Evolutionary conservation across 1,140 invertebrate species (phyloP).

Genomic region (Polypedilum pembai): DNA sequence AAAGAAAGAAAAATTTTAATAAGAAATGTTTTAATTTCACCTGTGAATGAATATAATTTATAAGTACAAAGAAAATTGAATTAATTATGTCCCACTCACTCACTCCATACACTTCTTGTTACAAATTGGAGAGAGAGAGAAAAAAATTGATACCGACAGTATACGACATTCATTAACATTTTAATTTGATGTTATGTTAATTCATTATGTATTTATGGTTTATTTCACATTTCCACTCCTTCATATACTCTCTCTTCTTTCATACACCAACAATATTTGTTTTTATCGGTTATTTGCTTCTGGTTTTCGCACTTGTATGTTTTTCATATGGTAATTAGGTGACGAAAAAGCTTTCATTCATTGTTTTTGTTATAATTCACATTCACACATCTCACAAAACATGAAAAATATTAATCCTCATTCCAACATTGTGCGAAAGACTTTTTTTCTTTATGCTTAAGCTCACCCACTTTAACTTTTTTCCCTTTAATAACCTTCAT

Average conservation of each 20-base stretch:
- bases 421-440: neutral
- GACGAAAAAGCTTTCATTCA: neutral
- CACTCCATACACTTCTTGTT: neutral
- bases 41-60: neutral
- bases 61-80: neutral
- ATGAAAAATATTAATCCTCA: neutral
- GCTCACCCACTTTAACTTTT: neutral
- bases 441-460: neutral
- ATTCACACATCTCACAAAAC: neutral
- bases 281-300: neutral
- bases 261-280: neutral
- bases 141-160: neutral
- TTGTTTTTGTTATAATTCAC: neutral
- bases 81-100: neutral
- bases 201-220: conserved; percentile 7
- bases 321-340: conserved; percentile 1
- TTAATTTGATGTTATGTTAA: conserved; percentile 19
- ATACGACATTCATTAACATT: conserved; percentile 1
- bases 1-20: neutral
- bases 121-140: neutral
- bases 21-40: neutral
- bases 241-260: neutral
- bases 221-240: conserved; percentile 8
- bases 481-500: conserved; percentile 1
- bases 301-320: neutral